Evolutionary conservation across 2,888 invertebrate genomes (phyloP).

Genomic region (Tenthredo distinguenda): DNA sequence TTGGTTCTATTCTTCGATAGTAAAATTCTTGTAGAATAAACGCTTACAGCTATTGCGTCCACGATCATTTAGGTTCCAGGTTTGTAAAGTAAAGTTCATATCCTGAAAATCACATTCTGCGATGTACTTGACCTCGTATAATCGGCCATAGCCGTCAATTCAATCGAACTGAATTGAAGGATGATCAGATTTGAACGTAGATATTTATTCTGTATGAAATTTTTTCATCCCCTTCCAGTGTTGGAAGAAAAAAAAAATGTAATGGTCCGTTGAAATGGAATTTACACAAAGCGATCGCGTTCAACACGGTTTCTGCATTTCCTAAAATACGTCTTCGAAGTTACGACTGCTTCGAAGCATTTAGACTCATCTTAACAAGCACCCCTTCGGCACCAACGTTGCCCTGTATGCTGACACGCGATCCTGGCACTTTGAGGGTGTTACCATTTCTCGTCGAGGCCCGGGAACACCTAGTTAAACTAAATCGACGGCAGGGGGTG

Average conservation of each 20-base stretch:
- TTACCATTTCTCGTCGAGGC: slow-evolving; percentile 24
- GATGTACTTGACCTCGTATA: too few relatives aligned
- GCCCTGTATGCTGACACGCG: slow-evolving; percentile 37
- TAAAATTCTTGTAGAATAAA: too few relatives aligned
- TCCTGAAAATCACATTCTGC: too few relatives aligned
- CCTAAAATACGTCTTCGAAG: slow-evolving; percentile 4
- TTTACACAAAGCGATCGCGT: neutral
- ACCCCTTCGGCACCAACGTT: slow-evolving; percentile 3
- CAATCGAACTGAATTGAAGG: too few relatives aligned
- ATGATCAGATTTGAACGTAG: too few relatives aligned
- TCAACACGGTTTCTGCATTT: slow-evolving; percentile 21
- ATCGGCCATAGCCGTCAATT: too few relatives aligned
- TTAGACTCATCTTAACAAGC: slow-evolving; percentile 25
- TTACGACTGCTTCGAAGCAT: neutral
- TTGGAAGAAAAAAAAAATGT: too few relatives aligned
- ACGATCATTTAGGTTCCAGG: too few relatives aligned
- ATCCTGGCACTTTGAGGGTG: slow-evolving; percentile 43
- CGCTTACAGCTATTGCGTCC: too few relatives aligned
- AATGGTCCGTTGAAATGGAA: neutral
- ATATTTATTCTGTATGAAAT: neutral
- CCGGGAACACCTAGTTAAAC: slow-evolving; percentile 51
- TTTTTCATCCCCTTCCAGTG: neutral
- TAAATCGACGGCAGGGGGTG: slow-evolving; percentile 42
- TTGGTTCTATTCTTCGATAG: neutral
- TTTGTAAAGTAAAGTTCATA: too few relatives aligned